Percentiles rank a stretch among this genome's conserved stretches.
phyloP scores from a whole-genome alignment of 2,797 vertebrate species.

The Macroramphosus scolopax region DNA sequence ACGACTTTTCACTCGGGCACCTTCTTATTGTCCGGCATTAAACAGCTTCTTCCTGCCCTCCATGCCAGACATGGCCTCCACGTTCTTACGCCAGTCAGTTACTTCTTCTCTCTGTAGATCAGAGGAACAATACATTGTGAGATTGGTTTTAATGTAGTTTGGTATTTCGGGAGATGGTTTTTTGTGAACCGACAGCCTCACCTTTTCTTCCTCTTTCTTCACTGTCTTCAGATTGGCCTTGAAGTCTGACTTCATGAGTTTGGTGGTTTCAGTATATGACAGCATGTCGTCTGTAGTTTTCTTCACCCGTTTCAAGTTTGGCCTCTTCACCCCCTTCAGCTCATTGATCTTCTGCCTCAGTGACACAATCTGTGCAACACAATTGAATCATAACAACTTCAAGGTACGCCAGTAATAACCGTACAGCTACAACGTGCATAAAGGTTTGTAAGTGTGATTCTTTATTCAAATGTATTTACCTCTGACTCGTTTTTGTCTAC shows the following conservation, averaged over 20 bases:
- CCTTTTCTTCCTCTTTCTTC: constrained; percentile 84
- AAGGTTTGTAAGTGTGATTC: not conserved
- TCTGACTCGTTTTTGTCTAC: constrained; percentile 73
- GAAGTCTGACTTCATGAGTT: constrained; percentile 78
- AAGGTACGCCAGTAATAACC: no score
- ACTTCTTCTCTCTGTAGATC: constrained; percentile 73
- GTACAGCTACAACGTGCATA: no score
- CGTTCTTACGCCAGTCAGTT: constrained; percentile 79
- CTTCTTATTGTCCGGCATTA: constrained; percentile 55
- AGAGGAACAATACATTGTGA: not conserved
- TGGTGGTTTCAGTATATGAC: constrained; percentile 67
- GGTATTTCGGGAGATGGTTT: no score
- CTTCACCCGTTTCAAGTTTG: constrained; percentile 77
- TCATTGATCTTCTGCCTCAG: constrained; percentile 71
- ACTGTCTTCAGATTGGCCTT: constrained; percentile 83
- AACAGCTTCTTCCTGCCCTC: constrained; percentile 81
- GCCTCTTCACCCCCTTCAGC: constrained; percentile 78
- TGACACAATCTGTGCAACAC: constrained; percentile 57
- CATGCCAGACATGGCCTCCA: constrained; percentile 80
- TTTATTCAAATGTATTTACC: constrained; percentile 34
- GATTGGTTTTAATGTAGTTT: not conserved
- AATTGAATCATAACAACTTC: no score
- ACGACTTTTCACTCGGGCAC: not conserved
- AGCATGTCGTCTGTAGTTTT: constrained; percentile 80
- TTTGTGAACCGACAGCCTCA: constrained; percentile 13